phyloP scores from a whole-genome alignment of 2,888 invertebrate species.

The Amphimallon solstitiale region DNA sequence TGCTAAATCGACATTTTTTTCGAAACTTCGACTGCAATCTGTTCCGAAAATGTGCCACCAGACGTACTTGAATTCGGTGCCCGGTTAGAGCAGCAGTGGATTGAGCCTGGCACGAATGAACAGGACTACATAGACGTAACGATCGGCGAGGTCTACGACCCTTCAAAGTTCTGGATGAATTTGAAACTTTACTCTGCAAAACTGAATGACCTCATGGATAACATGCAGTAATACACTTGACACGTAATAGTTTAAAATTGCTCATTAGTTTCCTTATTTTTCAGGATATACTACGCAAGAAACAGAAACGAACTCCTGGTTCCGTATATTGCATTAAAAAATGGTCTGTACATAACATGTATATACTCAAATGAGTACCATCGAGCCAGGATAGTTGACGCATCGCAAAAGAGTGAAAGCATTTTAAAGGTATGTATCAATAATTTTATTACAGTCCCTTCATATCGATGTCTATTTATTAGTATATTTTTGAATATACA shows the following conservation, averaged over 20 bases:
- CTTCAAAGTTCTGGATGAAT: conserved; percentile 69
- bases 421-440: conserved; percentile 17
- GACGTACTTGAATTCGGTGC: conserved; percentile 41
- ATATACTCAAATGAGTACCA: conserved; percentile 66
- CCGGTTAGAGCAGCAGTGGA: conserved; percentile 44
- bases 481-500: no score
- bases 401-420: conserved; percentile 19
- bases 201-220: conserved; percentile 66
- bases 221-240: conserved; percentile 57
- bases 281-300: conserved; percentile 26
- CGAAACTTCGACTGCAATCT: conserved; percentile 14
- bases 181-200: conserved; percentile 56
- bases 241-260: neutral
- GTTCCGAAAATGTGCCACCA: conserved; percentile 26
- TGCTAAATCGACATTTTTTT: no score
- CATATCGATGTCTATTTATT: no score
- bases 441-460: no score
- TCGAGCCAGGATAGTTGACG: conserved; percentile 55
- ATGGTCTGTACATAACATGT: conserved; percentile 65
- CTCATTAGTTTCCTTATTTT: conserved; percentile 1
- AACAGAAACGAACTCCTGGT: conserved; percentile 43
- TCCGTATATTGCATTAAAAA: conserved; percentile 47
- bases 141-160: conserved; percentile 68
- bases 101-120: conserved; percentile 31
- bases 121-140: conserved; percentile 59